A percentile compares a stretch with the other conserved stretches of the same genome.
Evolutionary conservation across 2,113 vertebrate genomes (phyloP).

Genomic region (Oncorhynchus clarkii): DNA sequence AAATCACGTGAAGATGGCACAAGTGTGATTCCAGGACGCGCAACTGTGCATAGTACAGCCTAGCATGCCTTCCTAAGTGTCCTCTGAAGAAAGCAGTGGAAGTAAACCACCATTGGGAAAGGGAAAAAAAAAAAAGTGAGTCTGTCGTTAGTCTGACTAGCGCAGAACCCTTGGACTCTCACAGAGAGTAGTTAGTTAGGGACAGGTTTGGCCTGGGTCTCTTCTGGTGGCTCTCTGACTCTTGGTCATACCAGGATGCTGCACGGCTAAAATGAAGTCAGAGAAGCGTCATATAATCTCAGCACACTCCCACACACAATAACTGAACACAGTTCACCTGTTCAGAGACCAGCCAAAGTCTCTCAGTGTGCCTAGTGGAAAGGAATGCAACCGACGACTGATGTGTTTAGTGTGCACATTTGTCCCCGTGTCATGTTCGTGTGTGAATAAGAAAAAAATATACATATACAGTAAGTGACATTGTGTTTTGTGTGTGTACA

Average conservation of each 20-base stretch:
- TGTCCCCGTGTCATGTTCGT: neutral
- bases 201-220: too few relatives aligned
- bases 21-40: conserved; percentile 6
- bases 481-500: too few relatives aligned
- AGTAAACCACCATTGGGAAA: too few relatives aligned
- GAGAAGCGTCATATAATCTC: neutral
- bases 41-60: neutral
- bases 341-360: neutral
- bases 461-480: too few relatives aligned
- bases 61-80: neutral
- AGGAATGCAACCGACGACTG: neutral
- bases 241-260: neutral
- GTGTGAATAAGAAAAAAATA: too few relatives aligned
- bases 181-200: too few relatives aligned
- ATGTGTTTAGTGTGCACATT: neutral
- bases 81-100: too few relatives aligned
- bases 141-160: too few relatives aligned
- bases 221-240: neutral
- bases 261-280: neutral
- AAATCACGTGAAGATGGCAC: conserved; percentile 49
- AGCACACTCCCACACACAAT: neutral
- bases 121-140: too few relatives aligned
- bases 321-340: neutral
- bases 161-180: too few relatives aligned
- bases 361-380: neutral